Percentiles rank a stretch among this genome's conserved stretches.
Conservation (phyloP, 2,113 vertebrate species). For the Lampris megalopsis region DNA sequence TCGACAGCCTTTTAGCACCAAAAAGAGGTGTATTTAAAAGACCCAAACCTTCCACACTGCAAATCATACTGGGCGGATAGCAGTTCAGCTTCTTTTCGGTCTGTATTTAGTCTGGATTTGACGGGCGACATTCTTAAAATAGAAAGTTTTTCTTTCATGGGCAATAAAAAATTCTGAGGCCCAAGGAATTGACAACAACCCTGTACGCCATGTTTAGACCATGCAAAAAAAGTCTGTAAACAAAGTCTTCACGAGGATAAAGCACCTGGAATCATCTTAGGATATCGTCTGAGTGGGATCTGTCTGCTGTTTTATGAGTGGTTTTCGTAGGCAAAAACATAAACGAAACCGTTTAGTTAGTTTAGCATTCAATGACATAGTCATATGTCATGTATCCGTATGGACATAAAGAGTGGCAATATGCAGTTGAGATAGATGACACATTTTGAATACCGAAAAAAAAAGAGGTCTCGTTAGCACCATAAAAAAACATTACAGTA, state of each 20-base stretch:
- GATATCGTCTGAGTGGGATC: slow-evolving; percentile 40
- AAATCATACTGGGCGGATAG: slow-evolving; percentile 52
- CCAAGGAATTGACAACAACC: slow-evolving; percentile 44
- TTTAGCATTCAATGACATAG: slow-evolving; percentile 28
- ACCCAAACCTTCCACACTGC: slow-evolving; percentile 22
- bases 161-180: slow-evolving; percentile 44
- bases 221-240: slow-evolving; percentile 64
- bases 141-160: slow-evolving; percentile 47
- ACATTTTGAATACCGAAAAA: slow-evolving; percentile 45
- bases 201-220: slow-evolving; percentile 45
- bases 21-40: slow-evolving; percentile 50
- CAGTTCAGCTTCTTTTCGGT: slow-evolving; percentile 32
- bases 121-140: slow-evolving; percentile 22
- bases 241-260: slow-evolving; percentile 53
- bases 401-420: slow-evolving; percentile 24
- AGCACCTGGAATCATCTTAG: slow-evolving; percentile 54
- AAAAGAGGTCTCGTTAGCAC: slow-evolving; percentile 73
- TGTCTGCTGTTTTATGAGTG: slow-evolving; percentile 51
- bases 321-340: slow-evolving; percentile 51
- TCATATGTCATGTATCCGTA: slow-evolving; percentile 34
- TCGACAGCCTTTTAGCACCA: slow-evolving; percentile 78
- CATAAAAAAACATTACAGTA: slow-evolving; percentile 70
- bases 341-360: slow-evolving; percentile 8
- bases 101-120: slow-evolving; percentile 43
- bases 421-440: slow-evolving; percentile 42